Evolutionary conservation across 1,140 invertebrate genomes (phyloP).

Genomic region (Scaptomyza montana): DNA sequence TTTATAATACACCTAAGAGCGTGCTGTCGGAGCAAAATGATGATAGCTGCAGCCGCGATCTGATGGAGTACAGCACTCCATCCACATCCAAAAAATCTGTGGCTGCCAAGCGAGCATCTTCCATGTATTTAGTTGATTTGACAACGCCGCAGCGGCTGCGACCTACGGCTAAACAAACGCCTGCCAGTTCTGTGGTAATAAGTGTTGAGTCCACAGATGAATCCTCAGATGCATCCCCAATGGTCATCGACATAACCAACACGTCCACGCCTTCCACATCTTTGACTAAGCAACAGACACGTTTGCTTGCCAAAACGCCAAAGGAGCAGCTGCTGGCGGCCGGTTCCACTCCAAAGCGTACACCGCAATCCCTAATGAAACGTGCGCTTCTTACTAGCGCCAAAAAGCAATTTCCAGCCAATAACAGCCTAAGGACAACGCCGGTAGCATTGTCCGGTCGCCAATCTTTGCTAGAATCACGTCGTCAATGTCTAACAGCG

Average conservation of each 20-base stretch:
- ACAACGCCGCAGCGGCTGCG: slow-evolving; percentile 69
- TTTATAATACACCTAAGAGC: slow-evolving; percentile 74
- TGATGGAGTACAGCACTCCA: slow-evolving; percentile 61
- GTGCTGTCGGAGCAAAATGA: slow-evolving; percentile 65
- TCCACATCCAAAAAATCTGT: slow-evolving; percentile 64
- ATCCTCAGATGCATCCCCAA: slow-evolving; percentile 50
- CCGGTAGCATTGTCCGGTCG: slow-evolving; percentile 2
- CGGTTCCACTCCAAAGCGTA: slow-evolving; percentile 60
- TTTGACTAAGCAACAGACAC: background rate
- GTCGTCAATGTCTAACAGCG: slow-evolving; percentile 44
- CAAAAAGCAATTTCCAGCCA: slow-evolving; percentile 59
- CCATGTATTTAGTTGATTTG: slow-evolving; percentile 74
- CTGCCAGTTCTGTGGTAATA: slow-evolving; percentile 25
- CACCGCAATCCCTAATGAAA: slow-evolving; percentile 75
- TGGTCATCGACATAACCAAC: slow-evolving; percentile 61
- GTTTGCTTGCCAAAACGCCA: slow-evolving; percentile 29
- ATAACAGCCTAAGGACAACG: slow-evolving; percentile 12
- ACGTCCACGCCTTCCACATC: slow-evolving; percentile 32
- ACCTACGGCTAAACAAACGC: slow-evolving; percentile 43
- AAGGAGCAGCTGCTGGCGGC: slow-evolving; percentile 20
- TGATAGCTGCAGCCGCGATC: slow-evolving; percentile 65
- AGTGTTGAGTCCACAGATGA: slow-evolving; percentile 46
- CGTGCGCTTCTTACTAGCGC: slow-evolving; percentile 69
- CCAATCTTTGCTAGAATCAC: slow-evolving; percentile 13
- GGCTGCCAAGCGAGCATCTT: slow-evolving; percentile 40